Conservation (phyloP, 2,888 invertebrate species). For the Epinotia brunnichana region DNA sequence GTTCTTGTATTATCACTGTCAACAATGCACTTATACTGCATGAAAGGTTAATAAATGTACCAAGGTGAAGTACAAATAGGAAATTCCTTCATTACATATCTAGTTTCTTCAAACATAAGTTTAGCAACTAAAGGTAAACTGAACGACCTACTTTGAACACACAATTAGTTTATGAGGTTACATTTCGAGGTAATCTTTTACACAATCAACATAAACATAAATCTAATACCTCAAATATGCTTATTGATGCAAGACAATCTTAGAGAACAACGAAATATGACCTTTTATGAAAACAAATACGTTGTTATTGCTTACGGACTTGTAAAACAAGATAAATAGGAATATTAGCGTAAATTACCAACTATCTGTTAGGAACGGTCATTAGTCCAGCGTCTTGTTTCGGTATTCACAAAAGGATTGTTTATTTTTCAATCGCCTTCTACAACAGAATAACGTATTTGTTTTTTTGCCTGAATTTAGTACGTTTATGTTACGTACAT, state of each 20-base stretch:
- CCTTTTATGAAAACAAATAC: neutral
- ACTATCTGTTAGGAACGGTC: constrained; percentile 18
- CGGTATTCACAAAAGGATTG: constrained; percentile 2
- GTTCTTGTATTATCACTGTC: constrained; percentile 15
- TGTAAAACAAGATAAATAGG: constrained; percentile 11
- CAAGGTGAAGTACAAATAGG: constrained; percentile 11
- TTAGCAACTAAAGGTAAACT: neutral
- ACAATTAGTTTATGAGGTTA: too few relatives aligned
- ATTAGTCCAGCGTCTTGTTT: constrained; percentile 21
- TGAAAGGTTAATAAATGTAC: neutral
- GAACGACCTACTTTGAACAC: too few relatives aligned
- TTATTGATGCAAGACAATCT: too few relatives aligned
- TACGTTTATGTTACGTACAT: too few relatives aligned
- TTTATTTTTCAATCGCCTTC: neutral
- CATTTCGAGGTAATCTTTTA: too few relatives aligned
- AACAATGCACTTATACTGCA: constrained; percentile 18
- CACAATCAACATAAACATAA: too few relatives aligned
- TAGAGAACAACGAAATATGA: neutral
- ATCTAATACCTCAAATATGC: too few relatives aligned
- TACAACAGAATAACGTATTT: neutral
- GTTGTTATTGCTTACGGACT: neutral
- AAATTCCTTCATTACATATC: neutral
- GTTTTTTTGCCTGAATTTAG: neutral
- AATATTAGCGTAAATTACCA: constrained; percentile 33
- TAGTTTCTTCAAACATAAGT: neutral